Evolutionary conservation across 2,797 vertebrate species (phyloP), one percentile per base, ranked within the genome.

Genomic region (Syndactyla subalaris): DNA sequence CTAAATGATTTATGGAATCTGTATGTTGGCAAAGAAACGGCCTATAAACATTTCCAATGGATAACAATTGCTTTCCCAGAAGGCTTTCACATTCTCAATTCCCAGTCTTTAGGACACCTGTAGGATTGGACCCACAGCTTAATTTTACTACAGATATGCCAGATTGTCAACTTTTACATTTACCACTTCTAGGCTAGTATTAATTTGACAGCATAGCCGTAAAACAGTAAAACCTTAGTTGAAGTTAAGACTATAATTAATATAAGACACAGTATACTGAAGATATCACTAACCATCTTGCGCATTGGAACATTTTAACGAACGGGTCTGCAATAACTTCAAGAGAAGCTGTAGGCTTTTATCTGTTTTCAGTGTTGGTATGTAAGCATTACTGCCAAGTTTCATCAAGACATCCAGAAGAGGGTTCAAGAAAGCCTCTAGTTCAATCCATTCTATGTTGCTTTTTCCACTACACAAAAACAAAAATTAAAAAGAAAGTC

Each of bases 281-380:
- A 97, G 92, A 75, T 72, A 92, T 92, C 96, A 96, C 98, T 98
- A 96, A 98, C 98, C 98, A 81, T 97, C 96, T 88, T 52, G 97
- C 2, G 90, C 30, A 71, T 92, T 19, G 89, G 97, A 92, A 78
- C 94, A 94, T 96, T 95, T 98, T 94, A 93, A 87, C 61, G 36
- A 77, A 95, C 97, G 88, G 12, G 98, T 98, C 97, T 98, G 98
- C 93, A 99, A 82, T 91, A 99, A 97, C 85, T 96, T 97, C 87
- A 99, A 96, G 93, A 99, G 73, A 49, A 99, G 97, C 98, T 99
- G 99, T 92, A 99, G 98, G 97, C 98, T 98, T 98, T 98, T 98
- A 98, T 99, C 99, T 14, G 98, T 97, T 98, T 99, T 99, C 67
- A 97, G 96, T 87, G 98, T 91, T 61, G 99, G 98, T 96, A 99